Conservation (phyloP, 2,797 vertebrate genomes). For the Catamblyrhynchus diadema region DNA sequence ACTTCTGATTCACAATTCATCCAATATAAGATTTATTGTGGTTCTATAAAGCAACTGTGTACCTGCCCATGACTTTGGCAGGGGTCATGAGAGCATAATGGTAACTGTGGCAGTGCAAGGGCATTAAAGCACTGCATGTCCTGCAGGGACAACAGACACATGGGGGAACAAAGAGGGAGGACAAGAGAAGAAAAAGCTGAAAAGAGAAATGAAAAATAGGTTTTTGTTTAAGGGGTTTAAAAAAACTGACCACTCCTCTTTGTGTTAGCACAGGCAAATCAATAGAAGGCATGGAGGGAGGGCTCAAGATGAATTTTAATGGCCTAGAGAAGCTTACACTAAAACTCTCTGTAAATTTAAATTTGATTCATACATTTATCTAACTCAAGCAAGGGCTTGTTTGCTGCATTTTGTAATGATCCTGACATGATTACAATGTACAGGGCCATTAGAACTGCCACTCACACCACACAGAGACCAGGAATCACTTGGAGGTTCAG, state of each 20-base stretch:
- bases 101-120: neutral
- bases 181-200: neutral
- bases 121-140: neutral
- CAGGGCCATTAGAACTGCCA: conserved; percentile 57
- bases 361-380: conserved; percentile 52
- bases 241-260: neutral
- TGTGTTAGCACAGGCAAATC: conserved; percentile 4
- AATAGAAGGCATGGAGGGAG: conserved; percentile 4
- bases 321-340: neutral
- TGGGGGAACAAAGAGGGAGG: rapidly evolving
- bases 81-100: rapidly evolving
- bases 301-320: conserved; percentile 21
- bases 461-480: conserved; percentile 61
- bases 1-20: neutral
- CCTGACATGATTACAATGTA: conserved; percentile 15
- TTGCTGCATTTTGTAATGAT: conserved; percentile 63
- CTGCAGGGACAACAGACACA: neutral
- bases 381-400: conserved; percentile 47
- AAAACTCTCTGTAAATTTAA: conserved; percentile 54
- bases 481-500: conserved; percentile 61
- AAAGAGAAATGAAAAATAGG: rapidly evolving
- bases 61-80: neutral
- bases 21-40: rapidly evolving
- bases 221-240: neutral
- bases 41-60: neutral